Percentiles rank a stretch among this genome's conserved stretches.
Conservation (phyloP, 2,797 vertebrate species). For the Parotocinclus haroldoi region DNA sequence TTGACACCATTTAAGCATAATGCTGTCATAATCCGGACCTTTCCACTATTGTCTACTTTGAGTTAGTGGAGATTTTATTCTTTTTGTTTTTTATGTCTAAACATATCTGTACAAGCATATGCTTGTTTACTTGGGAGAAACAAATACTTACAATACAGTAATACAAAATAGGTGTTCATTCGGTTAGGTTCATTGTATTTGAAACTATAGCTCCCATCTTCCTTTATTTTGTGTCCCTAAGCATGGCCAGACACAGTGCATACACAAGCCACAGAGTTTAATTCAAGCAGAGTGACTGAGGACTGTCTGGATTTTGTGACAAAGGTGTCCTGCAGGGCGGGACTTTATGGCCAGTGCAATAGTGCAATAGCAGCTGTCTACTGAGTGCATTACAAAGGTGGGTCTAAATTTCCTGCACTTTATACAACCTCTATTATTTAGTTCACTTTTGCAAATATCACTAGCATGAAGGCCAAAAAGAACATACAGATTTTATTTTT, state of each 20-base stretch:
- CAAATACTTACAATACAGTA: too few relatives aligned
- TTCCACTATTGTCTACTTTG: not conserved
- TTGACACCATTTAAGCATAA: not conserved
- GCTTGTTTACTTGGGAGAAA: too few relatives aligned
- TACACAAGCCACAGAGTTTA: constrained; percentile 17
- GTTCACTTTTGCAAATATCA: constrained; percentile 43
- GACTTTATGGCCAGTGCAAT: constrained; percentile 33
- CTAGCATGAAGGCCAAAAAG: constrained; percentile 47
- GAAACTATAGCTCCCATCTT: constrained; percentile 15
- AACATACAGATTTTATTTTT: constrained; percentile 45
- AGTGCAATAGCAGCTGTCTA: constrained; percentile 2
- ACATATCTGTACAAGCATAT: not conserved
- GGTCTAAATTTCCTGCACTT: constrained; percentile 56
- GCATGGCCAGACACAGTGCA: constrained; percentile 7
- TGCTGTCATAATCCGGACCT: not conserved
- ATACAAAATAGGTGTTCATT: too few relatives aligned
- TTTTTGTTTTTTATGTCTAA: not conserved
- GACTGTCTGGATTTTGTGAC: constrained; percentile 18
- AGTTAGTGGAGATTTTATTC: too few relatives aligned
- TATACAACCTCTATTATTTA: constrained; percentile 45
- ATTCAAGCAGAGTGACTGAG: constrained; percentile 39
- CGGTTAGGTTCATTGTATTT: not conserved
- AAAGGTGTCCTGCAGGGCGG: constrained; percentile 63
- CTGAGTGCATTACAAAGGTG: not conserved
- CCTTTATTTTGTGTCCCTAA: constrained; percentile 1